Evolutionary conservation across 1,140 invertebrate species (phyloP).

Genomic region (Protaetia brevitarsis): DNA sequence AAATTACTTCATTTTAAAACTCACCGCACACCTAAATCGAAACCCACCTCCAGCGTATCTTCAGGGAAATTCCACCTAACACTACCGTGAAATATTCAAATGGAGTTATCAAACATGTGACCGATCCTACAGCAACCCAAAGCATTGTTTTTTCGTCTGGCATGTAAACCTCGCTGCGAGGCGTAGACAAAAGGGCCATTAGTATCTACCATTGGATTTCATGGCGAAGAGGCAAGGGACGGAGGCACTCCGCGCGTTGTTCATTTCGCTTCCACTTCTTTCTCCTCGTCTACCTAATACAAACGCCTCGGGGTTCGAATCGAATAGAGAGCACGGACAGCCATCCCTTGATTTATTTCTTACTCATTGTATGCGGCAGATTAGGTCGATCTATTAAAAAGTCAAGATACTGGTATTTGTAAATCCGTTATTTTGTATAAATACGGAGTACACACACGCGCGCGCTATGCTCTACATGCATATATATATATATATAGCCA

Average conservation of each 20-base stretch:
- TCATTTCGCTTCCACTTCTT: not conserved
- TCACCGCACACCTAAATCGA: no score
- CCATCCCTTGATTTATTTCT: constrained; percentile 4
- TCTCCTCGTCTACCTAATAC: not conserved
- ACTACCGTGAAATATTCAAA: not conserved
- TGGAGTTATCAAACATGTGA: not conserved
- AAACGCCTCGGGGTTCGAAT: not conserved
- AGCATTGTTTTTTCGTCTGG: not conserved
- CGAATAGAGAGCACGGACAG: not conserved
- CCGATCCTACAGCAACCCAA: not conserved
- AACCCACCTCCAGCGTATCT: no score
- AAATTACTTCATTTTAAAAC: no score
- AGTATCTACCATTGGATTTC: constrained; percentile 5
- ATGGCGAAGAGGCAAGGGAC: not conserved
- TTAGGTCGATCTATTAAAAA: constrained; percentile 12
- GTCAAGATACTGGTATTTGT: constrained; percentile 15
- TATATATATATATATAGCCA: not conserved
- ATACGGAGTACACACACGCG: no score
- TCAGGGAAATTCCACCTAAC: not conserved
- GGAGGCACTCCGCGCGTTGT: not conserved
- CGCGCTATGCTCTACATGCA: no score
- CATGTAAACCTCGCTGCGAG: not conserved
- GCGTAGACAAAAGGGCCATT: constrained; percentile 2
- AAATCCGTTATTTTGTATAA: constrained; percentile 13
- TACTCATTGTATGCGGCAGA: constrained; percentile 3